Percentiles rank a stretch among this genome's conserved stretches.
phyloP scores from a whole-genome alignment of 2,113 vertebrate species.

The Strix aluco region DNA sequence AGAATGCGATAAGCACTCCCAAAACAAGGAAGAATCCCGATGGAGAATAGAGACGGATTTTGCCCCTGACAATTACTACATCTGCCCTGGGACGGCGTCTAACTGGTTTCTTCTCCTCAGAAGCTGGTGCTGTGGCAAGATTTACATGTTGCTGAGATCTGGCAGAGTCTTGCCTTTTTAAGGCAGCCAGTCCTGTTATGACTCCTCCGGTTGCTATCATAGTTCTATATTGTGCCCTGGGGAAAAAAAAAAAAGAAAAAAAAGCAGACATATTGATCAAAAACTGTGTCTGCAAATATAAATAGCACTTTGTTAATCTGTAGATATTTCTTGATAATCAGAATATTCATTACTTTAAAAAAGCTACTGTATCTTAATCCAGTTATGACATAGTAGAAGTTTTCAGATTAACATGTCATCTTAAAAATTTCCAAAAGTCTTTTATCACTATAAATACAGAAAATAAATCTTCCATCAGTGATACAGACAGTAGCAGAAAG shows the following conservation, averaged over 20 bases:
- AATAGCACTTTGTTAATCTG: background rate
- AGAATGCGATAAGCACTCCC: slow-evolving; percentile 87
- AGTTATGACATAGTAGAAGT: background rate
- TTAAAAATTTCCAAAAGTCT: background rate
- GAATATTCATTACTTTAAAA: background rate
- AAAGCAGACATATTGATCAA: background rate
- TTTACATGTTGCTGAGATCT: slow-evolving; percentile 89
- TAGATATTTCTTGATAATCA: background rate
- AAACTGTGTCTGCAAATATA: background rate
- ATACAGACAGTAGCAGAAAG: background rate
- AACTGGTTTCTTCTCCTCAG: slow-evolving; percentile 78
- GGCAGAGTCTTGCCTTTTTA: slow-evolving; percentile 95
- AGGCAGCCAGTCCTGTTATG: slow-evolving; percentile 94
- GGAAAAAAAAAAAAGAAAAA: background rate
- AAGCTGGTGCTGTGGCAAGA: slow-evolving; percentile 49
- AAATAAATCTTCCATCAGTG: background rate
- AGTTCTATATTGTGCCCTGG: slow-evolving; percentile 58
- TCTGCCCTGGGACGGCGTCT: slow-evolving; percentile 87
- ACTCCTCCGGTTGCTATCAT: slow-evolving; percentile 98
- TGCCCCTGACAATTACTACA: slow-evolving; percentile 92
- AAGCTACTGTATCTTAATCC: background rate
- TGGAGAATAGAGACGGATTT: slow-evolving; percentile 92
- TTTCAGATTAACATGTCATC: background rate
- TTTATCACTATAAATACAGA: background rate
- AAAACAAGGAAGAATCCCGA: slow-evolving; percentile 95